These are phyloP conservation scores for Chrysolina americana DNA, from an alignment of 2,888 invertebrate species.

Conservation along the genomic window DNA sequence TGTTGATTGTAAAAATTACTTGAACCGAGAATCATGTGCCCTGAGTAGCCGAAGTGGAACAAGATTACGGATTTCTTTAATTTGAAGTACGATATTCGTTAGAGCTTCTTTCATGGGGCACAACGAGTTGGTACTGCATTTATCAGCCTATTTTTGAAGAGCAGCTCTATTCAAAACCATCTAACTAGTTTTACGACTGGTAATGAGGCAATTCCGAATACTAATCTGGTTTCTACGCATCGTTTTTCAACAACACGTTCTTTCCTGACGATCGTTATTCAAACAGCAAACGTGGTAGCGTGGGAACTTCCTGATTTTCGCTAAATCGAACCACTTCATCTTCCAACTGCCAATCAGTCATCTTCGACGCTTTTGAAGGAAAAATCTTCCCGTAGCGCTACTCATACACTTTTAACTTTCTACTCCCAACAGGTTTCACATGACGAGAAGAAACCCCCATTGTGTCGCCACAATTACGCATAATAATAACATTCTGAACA, in stretches of 20 bases:
- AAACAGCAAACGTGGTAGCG: conserved; percentile 20
- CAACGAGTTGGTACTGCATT: too few species aligned
- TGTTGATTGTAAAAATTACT: too few species aligned
- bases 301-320: conserved; percentile 24
- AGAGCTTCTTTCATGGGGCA: too few species aligned
- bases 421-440: conserved; percentile 28
- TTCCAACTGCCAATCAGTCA: conserved; percentile 20
- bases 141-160: not conserved
- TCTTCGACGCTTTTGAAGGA: conserved; percentile 27
- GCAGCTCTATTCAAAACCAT: not conserved
- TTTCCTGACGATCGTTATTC: conserved; percentile 14
- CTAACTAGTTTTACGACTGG: conserved; percentile 2
- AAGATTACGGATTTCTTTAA: too few species aligned
- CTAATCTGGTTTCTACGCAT: not conserved
- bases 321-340: conserved; percentile 19
- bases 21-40: too few species aligned
- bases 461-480: conserved; percentile 41
- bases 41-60: too few species aligned
- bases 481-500: conserved; percentile 42
- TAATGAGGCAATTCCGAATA: conserved; percentile 4
- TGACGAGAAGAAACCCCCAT: conserved; percentile 33
- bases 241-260: conserved; percentile 13
- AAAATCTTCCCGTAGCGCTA: conserved; percentile 4
- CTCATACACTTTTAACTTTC: conserved; percentile 9
- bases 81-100: too few species aligned